Conservation (phyloP, 2,888 invertebrate genomes). For the Gymnoscelis rufifasciata region DNA sequence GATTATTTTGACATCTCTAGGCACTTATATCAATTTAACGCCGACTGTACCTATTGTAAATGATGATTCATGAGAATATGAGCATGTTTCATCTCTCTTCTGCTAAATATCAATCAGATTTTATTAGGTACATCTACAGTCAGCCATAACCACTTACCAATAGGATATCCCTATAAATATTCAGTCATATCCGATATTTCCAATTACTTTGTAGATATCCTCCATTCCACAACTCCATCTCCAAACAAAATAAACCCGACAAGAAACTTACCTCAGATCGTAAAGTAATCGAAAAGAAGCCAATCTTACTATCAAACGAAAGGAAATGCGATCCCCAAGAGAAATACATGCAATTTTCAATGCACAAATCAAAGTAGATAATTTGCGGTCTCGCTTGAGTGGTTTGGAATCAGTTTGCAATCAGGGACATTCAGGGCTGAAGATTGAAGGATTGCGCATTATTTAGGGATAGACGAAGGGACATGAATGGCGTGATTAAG, state of each 20-base stretch:
- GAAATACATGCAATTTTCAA: slow-evolving; percentile 27
- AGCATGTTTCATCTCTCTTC: too few relatives aligned
- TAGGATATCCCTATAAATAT: too few relatives aligned
- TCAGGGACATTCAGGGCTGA: slow-evolving; percentile 17
- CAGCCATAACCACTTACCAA: too few relatives aligned
- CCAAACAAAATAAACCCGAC: not conserved
- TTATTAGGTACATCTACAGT: too few relatives aligned
- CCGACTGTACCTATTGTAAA: too few relatives aligned
- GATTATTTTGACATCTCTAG: too few relatives aligned
- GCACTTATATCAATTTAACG: too few relatives aligned
- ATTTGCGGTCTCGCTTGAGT: slow-evolving; percentile 25
- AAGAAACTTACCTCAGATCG: slow-evolving; percentile 1
- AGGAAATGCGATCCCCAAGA: slow-evolving; percentile 12
- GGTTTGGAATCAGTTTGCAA: slow-evolving; percentile 25
- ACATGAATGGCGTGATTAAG: slow-evolving; percentile 18
- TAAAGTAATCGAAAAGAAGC: slow-evolving; percentile 4
- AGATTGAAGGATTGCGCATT: slow-evolving; percentile 28
- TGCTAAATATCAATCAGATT: too few relatives aligned
- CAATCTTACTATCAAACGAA: not conserved
- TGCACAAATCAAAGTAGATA: slow-evolving; percentile 25
- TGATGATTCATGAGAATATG: too few relatives aligned
- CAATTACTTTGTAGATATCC: too few relatives aligned
- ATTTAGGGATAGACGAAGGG: slow-evolving; percentile 26
- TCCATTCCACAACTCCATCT: not conserved
- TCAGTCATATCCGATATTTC: too few relatives aligned